phyloP scores from a whole-genome alignment of 37 sponge, comb jelly and placozoan species.

The Ephydatia muelleri region DNA sequence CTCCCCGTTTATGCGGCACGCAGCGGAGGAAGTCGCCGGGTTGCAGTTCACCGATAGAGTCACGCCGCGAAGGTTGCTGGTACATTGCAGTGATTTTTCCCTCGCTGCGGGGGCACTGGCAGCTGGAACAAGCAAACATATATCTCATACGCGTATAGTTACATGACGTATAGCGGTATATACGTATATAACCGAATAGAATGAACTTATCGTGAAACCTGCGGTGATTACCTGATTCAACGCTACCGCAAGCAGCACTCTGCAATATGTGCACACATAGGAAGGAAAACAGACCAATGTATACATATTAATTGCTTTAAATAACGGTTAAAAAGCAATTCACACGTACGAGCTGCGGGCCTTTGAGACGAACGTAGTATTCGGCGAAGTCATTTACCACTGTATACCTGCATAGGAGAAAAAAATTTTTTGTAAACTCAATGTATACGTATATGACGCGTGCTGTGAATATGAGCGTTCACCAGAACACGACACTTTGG shows the following conservation, averaged over 20 bases:
- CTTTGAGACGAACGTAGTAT: background rate
- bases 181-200: no score
- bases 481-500: background rate
- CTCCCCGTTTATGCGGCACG: no score
- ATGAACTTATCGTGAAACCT: no score
- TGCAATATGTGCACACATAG: background rate
- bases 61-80: background rate
- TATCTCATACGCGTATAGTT: background rate
- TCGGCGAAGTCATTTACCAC: background rate
- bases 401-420: no score
- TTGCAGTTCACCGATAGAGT: background rate
- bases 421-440: no score
- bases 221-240: background rate
- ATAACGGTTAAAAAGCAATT: no score
- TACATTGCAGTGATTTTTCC: background rate
- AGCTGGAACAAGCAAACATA: background rate
- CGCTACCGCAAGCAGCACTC: background rate
- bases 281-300: background rate
- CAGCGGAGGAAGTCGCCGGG: background rate
- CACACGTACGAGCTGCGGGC: background rate
- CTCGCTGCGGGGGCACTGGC: background rate
- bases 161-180: no score
- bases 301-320: background rate
- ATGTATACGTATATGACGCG: no score
- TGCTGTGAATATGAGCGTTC: background rate